phyloP scores from a whole-genome alignment of 2,888 invertebrate species.

The Acrobasis consociella region DNA sequence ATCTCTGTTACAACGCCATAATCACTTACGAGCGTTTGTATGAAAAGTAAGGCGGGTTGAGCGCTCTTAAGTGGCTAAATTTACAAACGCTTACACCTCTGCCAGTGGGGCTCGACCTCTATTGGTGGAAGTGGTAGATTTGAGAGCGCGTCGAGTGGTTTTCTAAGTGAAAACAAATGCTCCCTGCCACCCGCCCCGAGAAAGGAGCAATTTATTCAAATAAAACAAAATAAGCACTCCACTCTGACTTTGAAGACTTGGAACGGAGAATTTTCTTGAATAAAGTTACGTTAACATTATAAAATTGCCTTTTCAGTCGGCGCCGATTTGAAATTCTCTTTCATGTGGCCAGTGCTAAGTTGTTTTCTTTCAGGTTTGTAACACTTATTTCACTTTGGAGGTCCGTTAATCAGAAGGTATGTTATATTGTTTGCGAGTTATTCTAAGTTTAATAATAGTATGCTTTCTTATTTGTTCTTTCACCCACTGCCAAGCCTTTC shows the following conservation, averaged over 20 bases:
- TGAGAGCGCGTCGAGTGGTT: slow-evolving; percentile 47
- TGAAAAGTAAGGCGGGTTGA: no score
- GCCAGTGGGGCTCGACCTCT: slow-evolving; percentile 33
- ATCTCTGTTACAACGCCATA: no score
- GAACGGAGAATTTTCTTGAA: slow-evolving; percentile 28
- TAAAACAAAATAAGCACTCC: slow-evolving; percentile 47
- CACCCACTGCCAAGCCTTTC: no score
- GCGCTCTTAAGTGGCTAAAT: no score
- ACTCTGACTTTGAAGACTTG: slow-evolving; percentile 35
- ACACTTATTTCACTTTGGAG: not conserved
- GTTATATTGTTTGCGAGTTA: no score
- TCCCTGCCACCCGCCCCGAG: slow-evolving; percentile 45
- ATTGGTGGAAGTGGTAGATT: slow-evolving; percentile 38
- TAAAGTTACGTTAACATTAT: slow-evolving; percentile 26
- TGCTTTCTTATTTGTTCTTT: no score
- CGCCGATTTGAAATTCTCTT: slow-evolving; percentile 8
- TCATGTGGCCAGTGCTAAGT: not conserved
- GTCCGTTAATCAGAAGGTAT: no score
- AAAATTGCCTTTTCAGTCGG: slow-evolving; percentile 11
- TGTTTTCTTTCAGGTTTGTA: not conserved
- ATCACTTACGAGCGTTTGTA: no score
- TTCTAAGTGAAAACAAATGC: slow-evolving; percentile 67
- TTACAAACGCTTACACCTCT: slow-evolving; percentile 27
- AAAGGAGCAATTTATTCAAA: slow-evolving; percentile 59
- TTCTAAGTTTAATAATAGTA: no score